Evolutionary conservation across 2,113 vertebrate species (phyloP).

Genomic region (Pluvialis apricaria): DNA sequence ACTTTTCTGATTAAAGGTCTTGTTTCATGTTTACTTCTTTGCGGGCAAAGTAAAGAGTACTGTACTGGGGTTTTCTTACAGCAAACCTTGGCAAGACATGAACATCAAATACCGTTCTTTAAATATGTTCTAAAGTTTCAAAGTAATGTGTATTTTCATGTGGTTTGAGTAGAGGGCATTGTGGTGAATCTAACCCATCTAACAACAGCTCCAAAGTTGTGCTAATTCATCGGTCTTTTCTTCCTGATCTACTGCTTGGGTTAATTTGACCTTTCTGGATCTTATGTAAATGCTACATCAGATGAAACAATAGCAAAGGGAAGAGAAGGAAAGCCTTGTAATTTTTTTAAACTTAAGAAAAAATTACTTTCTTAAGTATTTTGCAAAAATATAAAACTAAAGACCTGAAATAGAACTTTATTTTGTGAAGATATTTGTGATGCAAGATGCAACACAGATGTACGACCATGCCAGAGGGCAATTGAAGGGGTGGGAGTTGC

Average conservation of each 20-base stretch:
- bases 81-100: background rate
- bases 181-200: background rate
- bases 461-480: background rate
- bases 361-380: background rate
- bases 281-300: background rate
- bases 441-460: background rate
- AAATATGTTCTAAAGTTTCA: background rate
- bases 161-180: background rate
- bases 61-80: background rate
- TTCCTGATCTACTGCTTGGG: background rate
- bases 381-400: background rate
- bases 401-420: background rate
- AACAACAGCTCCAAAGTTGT: background rate
- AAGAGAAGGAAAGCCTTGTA: background rate
- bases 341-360: background rate
- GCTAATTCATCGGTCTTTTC: background rate
- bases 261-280: background rate
- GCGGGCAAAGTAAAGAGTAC: background rate
- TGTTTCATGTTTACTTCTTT: background rate
- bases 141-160: background rate
- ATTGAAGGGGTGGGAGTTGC: background rate
- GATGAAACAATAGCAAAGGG: background rate
- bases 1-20: background rate
- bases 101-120: background rate
- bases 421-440: background rate